These are phyloP conservation scores for Valencia hispanica DNA, from an alignment of 2,797 vertebrate genomes.

Conservation along the genomic window DNA sequence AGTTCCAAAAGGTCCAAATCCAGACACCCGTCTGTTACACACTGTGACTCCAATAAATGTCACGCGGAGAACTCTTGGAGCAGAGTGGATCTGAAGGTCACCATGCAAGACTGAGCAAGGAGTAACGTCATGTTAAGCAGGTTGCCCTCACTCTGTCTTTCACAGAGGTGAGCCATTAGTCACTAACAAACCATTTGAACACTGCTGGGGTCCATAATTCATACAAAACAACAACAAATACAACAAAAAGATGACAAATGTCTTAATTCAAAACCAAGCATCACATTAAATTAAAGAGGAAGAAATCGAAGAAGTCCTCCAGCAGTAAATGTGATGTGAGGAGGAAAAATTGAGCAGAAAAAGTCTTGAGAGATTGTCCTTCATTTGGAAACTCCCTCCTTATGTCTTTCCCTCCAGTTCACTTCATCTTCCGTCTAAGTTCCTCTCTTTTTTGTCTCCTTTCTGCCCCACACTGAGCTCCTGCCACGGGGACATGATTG, in stretches of 20 bases:
- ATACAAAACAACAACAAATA: constrained; percentile 46
- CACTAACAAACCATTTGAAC: constrained; percentile 49
- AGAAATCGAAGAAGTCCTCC: constrained; percentile 63
- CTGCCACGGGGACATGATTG: constrained; percentile 79
- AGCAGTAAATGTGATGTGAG: constrained; percentile 53
- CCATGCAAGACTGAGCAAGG: constrained; percentile 46
- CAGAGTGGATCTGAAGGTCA: constrained; percentile 54
- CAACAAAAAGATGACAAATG: constrained; percentile 58
- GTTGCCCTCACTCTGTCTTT: constrained; percentile 58
- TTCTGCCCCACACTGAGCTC: constrained; percentile 56
- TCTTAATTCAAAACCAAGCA: constrained; percentile 75
- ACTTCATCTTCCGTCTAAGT: constrained; percentile 66
- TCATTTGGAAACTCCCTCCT: constrained; percentile 45
- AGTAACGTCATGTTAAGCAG: constrained; percentile 24
- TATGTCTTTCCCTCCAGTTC: constrained; percentile 54
- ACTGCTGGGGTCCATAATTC: constrained; percentile 54
- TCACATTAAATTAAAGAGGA: constrained; percentile 77
- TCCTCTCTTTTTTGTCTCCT: constrained; percentile 51
- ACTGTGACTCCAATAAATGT: constrained; percentile 34
- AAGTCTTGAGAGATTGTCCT: constrained; percentile 76
- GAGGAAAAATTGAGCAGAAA: constrained; percentile 60
- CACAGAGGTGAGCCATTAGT: constrained; percentile 62
- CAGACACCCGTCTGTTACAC: constrained; percentile 33
- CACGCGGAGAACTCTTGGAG: constrained; percentile 41
- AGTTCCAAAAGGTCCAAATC: constrained; percentile 41